These are phyloP conservation scores for Nesometra sesokonis DNA, from an alignment of 35 echinoderm and acorn worm genomes.

Conservation along the genomic window DNA sequence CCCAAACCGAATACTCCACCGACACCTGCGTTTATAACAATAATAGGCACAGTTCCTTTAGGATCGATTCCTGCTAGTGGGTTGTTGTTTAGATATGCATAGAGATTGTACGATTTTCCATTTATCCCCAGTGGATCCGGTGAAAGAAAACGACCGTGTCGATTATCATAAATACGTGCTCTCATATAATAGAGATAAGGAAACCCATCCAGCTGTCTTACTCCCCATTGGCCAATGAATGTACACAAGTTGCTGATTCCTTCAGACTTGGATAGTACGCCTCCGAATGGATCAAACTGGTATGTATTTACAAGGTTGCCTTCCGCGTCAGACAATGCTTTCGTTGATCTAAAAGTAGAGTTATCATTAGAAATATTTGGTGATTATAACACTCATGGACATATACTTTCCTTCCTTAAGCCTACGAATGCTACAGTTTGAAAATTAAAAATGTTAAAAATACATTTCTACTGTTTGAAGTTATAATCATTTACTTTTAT, in stretches of 20 bases:
- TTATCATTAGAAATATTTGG: too few species aligned
- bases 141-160: constrained; percentile 22
- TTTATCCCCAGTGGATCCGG: constrained; percentile 5
- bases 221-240: constrained; percentile 14
- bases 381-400: too few species aligned
- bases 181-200: background rate
- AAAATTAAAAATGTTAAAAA: too few species aligned
- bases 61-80: constrained; percentile 11
- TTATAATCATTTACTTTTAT: too few species aligned
- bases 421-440: too few species aligned
- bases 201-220: background rate
- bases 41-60: background rate
- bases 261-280: background rate
- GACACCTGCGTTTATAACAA: too few species aligned
- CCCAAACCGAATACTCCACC: background rate
- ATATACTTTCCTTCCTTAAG: too few species aligned
- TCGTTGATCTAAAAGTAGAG: background rate
- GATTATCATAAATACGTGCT: background rate
- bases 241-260: background rate
- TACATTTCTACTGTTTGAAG: too few species aligned
- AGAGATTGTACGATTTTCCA: constrained; percentile 15
- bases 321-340: background rate
- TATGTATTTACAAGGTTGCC: background rate
- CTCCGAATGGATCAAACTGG: background rate
- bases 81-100: constrained; percentile 22